These are phyloP conservation scores for Alosa alosa DNA, from an alignment of 2,113 vertebrate genomes.

Conservation along the genomic window DNA sequence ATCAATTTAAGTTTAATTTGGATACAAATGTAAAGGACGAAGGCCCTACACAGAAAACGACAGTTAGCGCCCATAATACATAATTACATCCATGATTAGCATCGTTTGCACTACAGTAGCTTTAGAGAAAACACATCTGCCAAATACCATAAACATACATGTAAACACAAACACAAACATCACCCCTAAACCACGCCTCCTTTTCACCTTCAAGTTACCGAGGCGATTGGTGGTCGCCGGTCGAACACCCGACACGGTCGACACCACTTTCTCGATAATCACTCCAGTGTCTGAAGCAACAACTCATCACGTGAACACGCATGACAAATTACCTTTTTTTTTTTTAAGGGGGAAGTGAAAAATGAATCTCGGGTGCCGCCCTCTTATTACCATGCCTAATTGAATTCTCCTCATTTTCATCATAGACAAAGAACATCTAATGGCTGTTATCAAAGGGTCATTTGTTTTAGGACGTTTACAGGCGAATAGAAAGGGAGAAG, in stretches of 20 bases:
- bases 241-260: not conserved
- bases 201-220: not conserved
- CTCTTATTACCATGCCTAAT: not conserved
- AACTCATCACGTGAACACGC: not conserved
- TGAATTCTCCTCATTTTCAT: conserved; percentile 5
- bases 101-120: no score
- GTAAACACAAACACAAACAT: not conserved
- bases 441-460: conserved; percentile 30
- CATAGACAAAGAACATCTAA: not conserved
- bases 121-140: not conserved
- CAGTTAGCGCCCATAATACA: no score
- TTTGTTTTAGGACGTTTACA: conserved; percentile 30
- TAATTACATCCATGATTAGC: no score
- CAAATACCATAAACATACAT: no score
- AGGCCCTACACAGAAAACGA: no score
- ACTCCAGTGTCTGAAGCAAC: not conserved
- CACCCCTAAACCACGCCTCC: not conserved
- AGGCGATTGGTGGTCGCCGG: not conserved
- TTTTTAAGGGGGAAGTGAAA: not conserved
- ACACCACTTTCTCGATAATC: not conserved
- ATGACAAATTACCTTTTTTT: not conserved
- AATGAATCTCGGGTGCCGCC: conserved; percentile 27
- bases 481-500: not conserved
- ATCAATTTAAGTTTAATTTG: no score
- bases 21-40: no score